Base-by-base conservation (phyloP, 2,888 invertebrate species). In the Agelastica alni region DNA sequence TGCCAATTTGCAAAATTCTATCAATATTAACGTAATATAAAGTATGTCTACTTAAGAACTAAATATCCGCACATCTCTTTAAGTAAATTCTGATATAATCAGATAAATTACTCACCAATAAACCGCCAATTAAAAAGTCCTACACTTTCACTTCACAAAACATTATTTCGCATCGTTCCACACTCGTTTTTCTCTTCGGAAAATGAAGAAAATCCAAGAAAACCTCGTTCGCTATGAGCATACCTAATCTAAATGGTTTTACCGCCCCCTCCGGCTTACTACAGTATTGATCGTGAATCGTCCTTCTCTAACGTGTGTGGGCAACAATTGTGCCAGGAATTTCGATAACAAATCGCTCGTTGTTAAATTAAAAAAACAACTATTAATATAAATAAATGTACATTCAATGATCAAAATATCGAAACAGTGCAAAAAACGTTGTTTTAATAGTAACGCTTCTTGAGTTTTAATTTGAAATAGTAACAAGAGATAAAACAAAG, bases 181-280 rank as follows among this genome's bases (percentile, higher is more conserved):
- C 32, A 37, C 34, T 31, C 42, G 9, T 17, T 47, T 48, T 31
- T 13, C 9, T 7, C 10, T 10, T 7, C n/a, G 9, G 12, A 18
- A 17, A 36, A 28, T 10, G 7, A 12, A 22, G 42, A 36, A 45
- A 45, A 32, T 32, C n/a, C 43, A 6, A 10, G 28, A 9, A 46
- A 28, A 46, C 6, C 36, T 36, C 46, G 10, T 28, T 37, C 28
- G 17, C 22, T 34, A 32, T 48, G 28, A 34, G 54, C 51, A 59
- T 39, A 30, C 32, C 49, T 49, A 49, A 41, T 49, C 41, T 42
- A 20, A 54, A 41, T 52, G 55, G 47, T 41, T 56, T 53, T 61
- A 51, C 61, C 63, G 63, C 63, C 65, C 64, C 64, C 64, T 61
- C 61, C 58, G 56, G 63, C 65, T 60, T 61, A 59, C 60, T 53